A percentile compares a stretch with the other conserved stretches of the same genome.
phyloP scores from a whole-genome alignment of 2,888 invertebrate genomes.

The Noctua fimbriata region DNA sequence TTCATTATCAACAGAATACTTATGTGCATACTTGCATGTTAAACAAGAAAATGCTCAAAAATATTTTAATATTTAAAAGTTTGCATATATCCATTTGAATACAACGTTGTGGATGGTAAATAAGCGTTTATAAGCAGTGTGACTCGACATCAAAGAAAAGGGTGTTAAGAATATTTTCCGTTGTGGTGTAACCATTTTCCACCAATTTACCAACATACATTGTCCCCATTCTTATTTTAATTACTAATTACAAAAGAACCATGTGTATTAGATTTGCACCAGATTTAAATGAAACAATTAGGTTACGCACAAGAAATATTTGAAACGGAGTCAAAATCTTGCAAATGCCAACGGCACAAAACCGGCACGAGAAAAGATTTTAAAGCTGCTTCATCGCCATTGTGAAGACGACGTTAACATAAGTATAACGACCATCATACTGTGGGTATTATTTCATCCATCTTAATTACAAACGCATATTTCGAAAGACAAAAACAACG shows the following conservation, averaged over 20 bases:
- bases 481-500: conserved; percentile 42
- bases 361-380: conserved; percentile 37
- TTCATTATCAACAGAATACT: conserved; percentile 82
- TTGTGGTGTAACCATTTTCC: not conserved
- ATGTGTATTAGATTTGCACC: not conserved
- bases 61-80: conserved; percentile 45
- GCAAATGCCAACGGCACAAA: conserved; percentile 15
- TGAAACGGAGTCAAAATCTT: conserved; percentile 36
- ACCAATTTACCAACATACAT: not conserved
- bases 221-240: not conserved
- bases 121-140: conserved; percentile 4
- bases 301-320: not conserved
- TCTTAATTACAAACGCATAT: conserved; percentile 56
- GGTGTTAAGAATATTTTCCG: not conserved
- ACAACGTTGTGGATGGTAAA: conserved; percentile 13
- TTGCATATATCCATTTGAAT: conserved; percentile 32
- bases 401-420: conserved; percentile 45
- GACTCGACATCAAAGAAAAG: conserved; percentile 19
- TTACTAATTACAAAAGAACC: not conserved
- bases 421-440: conserved; percentile 4
- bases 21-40: conserved; percentile 65
- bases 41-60: conserved; percentile 34
- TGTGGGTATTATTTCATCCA: conserved; percentile 20
- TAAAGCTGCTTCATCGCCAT: conserved; percentile 32
- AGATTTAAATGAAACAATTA: not conserved